These are phyloP conservation scores for Trichopoda pennipes DNA, from an alignment of 2,888 invertebrate species.

Conservation along the genomic window DNA sequence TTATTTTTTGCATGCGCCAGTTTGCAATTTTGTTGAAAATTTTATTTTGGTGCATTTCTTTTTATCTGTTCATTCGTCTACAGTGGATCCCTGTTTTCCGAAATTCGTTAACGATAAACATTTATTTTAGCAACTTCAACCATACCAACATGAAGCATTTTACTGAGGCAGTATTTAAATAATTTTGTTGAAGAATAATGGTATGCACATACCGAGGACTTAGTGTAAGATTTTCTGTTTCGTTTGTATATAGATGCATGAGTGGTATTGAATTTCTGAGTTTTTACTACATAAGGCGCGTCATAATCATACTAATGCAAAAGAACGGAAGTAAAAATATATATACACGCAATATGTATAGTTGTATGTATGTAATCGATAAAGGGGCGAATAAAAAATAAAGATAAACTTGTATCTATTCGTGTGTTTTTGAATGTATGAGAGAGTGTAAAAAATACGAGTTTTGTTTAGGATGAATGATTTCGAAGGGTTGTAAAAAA, in stretches of 20 bases:
- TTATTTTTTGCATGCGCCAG: not conserved
- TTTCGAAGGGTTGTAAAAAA: constrained; percentile 41
- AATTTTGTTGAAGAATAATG: not conserved
- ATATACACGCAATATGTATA: not conserved
- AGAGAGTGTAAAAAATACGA: constrained; percentile 26
- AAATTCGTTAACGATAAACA: not conserved
- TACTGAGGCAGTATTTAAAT: no score
- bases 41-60: not conserved
- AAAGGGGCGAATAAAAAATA: constrained; percentile 39
- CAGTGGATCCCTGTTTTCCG: constrained; percentile 4
- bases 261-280: constrained; percentile 34
- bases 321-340: constrained; percentile 58
- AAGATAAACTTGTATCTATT: constrained; percentile 31
- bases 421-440: not conserved
- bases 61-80: not conserved
- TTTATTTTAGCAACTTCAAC: not conserved
- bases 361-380: not conserved
- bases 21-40: not conserved
- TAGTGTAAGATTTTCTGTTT: constrained; percentile 1
- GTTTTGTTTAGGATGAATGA: constrained; percentile 12
- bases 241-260: not conserved
- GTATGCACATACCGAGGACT: not conserved
- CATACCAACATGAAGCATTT: not conserved
- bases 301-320: constrained; percentile 69
- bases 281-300: constrained; percentile 66